phyloP scores from a whole-genome alignment of 1,140 invertebrate species.

The Cotesia glomerata region DNA sequence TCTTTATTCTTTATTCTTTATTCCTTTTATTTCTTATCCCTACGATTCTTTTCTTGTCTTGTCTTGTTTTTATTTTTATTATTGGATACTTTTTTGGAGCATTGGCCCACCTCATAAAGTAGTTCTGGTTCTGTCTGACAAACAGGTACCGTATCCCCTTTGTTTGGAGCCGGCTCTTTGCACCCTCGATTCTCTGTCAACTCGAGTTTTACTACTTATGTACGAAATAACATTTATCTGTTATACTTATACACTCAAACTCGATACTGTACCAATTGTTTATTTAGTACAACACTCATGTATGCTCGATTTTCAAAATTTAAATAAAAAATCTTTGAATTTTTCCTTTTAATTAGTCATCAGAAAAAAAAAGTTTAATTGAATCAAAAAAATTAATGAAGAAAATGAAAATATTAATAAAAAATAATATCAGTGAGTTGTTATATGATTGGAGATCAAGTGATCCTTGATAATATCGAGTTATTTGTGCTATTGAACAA shows the following conservation, averaged over 20 bases:
- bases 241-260: background rate
- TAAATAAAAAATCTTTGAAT: background rate
- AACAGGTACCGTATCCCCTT: slow-evolving; percentile 8
- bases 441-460: background rate
- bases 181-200: slow-evolving; percentile 8
- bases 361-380: too few relatives aligned
- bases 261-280: slow-evolving; percentile 19
- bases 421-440: background rate
- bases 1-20: too few relatives aligned
- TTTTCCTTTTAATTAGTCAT: too few relatives aligned
- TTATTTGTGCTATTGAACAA: too few relatives aligned
- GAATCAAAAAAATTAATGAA: too few relatives aligned
- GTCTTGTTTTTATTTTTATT: background rate
- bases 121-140: slow-evolving; percentile 4
- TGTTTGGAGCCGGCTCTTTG: slow-evolving; percentile 14
- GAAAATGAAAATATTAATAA: too few relatives aligned
- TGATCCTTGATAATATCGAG: background rate
- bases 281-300: background rate
- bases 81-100: background rate
- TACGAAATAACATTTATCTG: slow-evolving; percentile 15
- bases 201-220: background rate
- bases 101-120: background rate
- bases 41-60: background rate
- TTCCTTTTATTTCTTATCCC: too few relatives aligned
- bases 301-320: background rate